Conservation (phyloP, 2,797 vertebrate species). For the Perodicticus potto region DNA sequence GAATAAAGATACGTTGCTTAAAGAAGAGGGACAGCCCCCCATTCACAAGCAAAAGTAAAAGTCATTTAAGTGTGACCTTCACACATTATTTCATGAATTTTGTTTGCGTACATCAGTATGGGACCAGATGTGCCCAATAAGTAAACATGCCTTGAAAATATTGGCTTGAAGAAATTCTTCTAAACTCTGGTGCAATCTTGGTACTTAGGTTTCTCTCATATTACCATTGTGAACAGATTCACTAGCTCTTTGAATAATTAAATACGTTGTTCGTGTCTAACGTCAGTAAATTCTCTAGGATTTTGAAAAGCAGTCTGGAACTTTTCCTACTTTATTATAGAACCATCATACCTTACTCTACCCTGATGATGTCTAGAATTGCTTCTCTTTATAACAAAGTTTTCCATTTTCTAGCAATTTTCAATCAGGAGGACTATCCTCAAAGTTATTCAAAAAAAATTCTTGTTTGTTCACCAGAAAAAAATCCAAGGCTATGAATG, state of each 20-base stretch:
- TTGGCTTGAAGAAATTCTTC: neutral
- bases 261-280: neutral
- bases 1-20: neutral
- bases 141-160: conserved; percentile 20
- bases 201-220: neutral
- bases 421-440: neutral
- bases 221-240: neutral
- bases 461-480: neutral
- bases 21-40: neutral
- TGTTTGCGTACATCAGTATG: neutral
- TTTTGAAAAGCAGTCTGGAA: conserved; percentile 50
- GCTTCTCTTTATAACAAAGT: neutral
- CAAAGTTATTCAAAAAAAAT: neutral
- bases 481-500: neutral
- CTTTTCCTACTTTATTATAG: neutral
- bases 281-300: neutral
- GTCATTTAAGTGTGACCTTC: neutral
- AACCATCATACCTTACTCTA: neutral
- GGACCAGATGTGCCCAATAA: neutral
- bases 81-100: neutral
- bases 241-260: neutral
- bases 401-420: conserved; percentile 16
- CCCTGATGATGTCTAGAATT: neutral
- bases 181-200: neutral
- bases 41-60: conserved; percentile 37